phyloP scores from a whole-genome alignment of 2,113 vertebrate genomes.

The Spea bombifrons region DNA sequence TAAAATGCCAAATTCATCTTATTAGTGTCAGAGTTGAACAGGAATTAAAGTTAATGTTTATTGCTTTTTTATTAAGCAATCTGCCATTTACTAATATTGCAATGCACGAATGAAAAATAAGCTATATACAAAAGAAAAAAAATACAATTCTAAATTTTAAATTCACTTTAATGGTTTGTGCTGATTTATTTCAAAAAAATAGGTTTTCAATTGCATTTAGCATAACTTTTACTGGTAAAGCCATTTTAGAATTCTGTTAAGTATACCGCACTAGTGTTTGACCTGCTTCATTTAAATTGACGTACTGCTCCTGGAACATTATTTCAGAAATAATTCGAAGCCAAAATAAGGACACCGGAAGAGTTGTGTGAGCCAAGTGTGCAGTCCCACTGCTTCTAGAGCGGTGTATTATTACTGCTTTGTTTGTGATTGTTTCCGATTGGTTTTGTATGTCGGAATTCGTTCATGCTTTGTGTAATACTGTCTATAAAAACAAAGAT shows the following conservation, averaged over 20 bases:
- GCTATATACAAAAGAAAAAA: too few relatives aligned
- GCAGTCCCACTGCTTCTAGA: conserved; percentile 19
- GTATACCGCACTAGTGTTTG: not conserved
- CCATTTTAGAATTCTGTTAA: not conserved
- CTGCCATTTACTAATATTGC: too few relatives aligned
- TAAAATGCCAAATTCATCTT: too few relatives aligned
- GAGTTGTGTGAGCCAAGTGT: not conserved
- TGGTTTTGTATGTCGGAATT: conserved; percentile 13
- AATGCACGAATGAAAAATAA: too few relatives aligned
- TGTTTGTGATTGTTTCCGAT: conserved; percentile 22
- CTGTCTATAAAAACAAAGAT: conserved; percentile 5
- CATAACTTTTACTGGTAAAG: too few relatives aligned
- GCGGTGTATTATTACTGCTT: conserved; percentile 21
- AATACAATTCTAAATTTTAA: too few relatives aligned
- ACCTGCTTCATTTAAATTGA: conserved; percentile 2
- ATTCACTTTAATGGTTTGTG: not conserved
- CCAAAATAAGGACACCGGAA: conserved; percentile 4
- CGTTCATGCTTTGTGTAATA: conserved; percentile 11
- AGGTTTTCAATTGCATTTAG: not conserved
- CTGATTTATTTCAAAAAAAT: not conserved
- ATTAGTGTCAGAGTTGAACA: too few relatives aligned
- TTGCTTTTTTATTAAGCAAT: too few relatives aligned
- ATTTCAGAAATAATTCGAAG: conserved; percentile 7
- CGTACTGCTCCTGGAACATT: not conserved
- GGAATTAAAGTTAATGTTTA: too few relatives aligned